Evolutionary conservation across 2,888 invertebrate species (phyloP).

Genomic region (Carpatolechia fugitivella): DNA sequence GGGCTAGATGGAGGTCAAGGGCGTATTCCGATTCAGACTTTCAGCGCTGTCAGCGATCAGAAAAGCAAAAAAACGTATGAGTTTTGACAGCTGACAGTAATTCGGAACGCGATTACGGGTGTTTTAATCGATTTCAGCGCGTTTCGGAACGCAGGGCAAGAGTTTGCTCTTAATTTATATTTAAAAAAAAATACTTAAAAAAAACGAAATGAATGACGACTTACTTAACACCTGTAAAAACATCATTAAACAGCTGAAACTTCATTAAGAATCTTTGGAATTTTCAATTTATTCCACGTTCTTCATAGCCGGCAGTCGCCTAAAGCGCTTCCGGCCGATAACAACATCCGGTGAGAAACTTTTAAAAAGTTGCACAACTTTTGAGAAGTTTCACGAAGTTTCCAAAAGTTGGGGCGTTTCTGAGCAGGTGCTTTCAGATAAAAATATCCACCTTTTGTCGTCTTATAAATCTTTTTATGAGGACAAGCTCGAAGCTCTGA

Average conservation of each 20-base stretch:
- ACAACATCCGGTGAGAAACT: slow-evolving; percentile 72
- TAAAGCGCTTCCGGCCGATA: slow-evolving; percentile 79
- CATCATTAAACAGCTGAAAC: neutral
- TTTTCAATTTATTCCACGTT: slow-evolving; percentile 51
- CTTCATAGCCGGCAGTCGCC: slow-evolving; percentile 76
- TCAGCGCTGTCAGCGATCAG: too few relatives aligned
- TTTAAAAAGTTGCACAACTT: slow-evolving; percentile 48
- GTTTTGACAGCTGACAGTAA: too few relatives aligned
- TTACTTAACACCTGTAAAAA: neutral
- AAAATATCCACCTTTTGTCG: slow-evolving; percentile 69
- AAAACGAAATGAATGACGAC: too few relatives aligned
- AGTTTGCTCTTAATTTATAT: too few relatives aligned
- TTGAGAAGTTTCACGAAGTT: slow-evolving; percentile 43
- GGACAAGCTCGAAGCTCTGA: slow-evolving; percentile 43
- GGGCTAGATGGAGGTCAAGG: too few relatives aligned
- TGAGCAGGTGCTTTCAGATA: slow-evolving; percentile 73
- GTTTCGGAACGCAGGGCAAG: too few relatives aligned
- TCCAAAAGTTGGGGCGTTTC: slow-evolving; percentile 37
- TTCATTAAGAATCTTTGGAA: neutral
- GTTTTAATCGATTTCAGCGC: too few relatives aligned
- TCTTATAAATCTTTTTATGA: slow-evolving; percentile 36
- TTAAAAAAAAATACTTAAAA: too few relatives aligned
- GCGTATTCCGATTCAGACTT: too few relatives aligned
- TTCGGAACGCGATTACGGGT: too few relatives aligned
- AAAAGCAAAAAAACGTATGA: too few relatives aligned